These are phyloP conservation scores for Dynastes hyllus DNA, from an alignment of 2,888 invertebrate species.

Conservation along the genomic window DNA sequence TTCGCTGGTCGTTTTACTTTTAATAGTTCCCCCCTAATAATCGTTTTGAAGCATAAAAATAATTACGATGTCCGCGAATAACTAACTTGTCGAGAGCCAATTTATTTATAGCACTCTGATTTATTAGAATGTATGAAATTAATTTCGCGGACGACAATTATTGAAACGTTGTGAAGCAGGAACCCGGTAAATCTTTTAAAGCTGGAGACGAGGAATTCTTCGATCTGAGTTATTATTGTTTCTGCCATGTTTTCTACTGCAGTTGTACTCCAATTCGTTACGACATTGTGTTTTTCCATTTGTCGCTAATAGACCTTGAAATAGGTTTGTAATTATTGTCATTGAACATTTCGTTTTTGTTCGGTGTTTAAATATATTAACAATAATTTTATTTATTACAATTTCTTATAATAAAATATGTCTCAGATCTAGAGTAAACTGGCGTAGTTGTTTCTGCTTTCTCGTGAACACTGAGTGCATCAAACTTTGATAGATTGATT, in stretches of 20 bases:
- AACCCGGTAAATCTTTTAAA: neutral
- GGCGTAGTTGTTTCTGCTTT: neutral
- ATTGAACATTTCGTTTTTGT: slow-evolving; percentile 21
- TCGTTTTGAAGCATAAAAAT: slow-evolving; percentile 27
- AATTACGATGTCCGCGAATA: slow-evolving; percentile 37
- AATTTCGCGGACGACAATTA: slow-evolving; percentile 27
- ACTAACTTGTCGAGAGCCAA: neutral
- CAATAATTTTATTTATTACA: slow-evolving; percentile 1
- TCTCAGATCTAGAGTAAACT: neutral
- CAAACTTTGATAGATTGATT: too few relatives aligned
- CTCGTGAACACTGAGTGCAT: neutral
- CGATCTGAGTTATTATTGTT: neutral
- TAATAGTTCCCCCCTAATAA: slow-evolving; percentile 20
- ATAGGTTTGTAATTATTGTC: slow-evolving; percentile 24
- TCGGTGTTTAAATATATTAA: slow-evolving; percentile 9
- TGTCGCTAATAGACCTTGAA: slow-evolving; percentile 25
- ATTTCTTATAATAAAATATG: neutral
- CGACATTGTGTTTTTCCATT: neutral
- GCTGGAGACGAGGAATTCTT: slow-evolving; percentile 3
- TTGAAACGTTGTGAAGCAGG: slow-evolving; percentile 11
- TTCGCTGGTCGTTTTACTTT: slow-evolving; percentile 16
- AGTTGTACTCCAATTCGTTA: slow-evolving; percentile 14
- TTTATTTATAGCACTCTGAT: slow-evolving; percentile 14
- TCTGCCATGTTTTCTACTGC: neutral
- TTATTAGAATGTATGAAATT: slow-evolving; percentile 36